phyloP scores from a whole-genome alignment of 1,140 invertebrate species.

The Hestina assimilis region DNA sequence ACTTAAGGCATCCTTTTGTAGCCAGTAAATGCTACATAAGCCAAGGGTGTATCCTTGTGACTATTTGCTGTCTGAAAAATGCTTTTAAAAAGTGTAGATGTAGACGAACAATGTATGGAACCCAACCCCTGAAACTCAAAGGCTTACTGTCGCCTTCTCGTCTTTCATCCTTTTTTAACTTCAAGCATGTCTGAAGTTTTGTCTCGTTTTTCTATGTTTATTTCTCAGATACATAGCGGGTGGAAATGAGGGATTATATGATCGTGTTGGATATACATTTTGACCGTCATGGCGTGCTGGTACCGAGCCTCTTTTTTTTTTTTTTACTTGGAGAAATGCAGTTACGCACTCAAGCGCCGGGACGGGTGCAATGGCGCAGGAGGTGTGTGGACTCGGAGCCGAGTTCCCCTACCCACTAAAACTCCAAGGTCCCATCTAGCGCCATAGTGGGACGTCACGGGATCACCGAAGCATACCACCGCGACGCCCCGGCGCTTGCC shows the following conservation, averaged over 20 bases:
- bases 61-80: slow-evolving; percentile 20
- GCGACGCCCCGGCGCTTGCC: too few species aligned
- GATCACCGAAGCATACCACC: too few species aligned
- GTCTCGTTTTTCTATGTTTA: slow-evolving; percentile 23
- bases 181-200: slow-evolving; percentile 27
- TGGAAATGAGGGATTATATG: slow-evolving; percentile 22
- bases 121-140: slow-evolving; percentile 29
- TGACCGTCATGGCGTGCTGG: too few species aligned
- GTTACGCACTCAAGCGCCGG: too few species aligned
- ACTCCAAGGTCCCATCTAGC: too few species aligned
- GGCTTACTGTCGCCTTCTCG: slow-evolving; percentile 25
- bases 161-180: slow-evolving; percentile 30
- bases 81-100: slow-evolving; percentile 21
- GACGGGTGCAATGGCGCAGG: too few species aligned
- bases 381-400: too few species aligned
- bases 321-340: too few species aligned
- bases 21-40: slow-evolving; percentile 19
- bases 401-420: too few species aligned
- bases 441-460: too few species aligned
- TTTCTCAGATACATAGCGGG: slow-evolving; percentile 19
- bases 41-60: slow-evolving; percentile 19
- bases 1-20: slow-evolving; percentile 19
- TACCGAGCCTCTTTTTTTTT: too few species aligned
- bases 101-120: slow-evolving; percentile 26
- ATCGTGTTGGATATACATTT: neutral